Conservation (phyloP, 1,140 invertebrate genomes). For the Mya arenaria region DNA sequence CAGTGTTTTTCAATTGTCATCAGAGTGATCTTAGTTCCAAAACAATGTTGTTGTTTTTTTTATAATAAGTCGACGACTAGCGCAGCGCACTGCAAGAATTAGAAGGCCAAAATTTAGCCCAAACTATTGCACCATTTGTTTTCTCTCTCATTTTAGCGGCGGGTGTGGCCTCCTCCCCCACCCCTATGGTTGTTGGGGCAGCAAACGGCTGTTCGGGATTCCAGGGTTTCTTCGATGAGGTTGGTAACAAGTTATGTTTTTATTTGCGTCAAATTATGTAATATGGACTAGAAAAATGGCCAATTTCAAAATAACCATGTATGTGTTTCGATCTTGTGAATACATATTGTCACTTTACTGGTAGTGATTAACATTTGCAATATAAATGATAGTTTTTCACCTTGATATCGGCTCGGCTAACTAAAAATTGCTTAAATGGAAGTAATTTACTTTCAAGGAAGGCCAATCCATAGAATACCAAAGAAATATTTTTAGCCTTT, state of each 20-base stretch:
- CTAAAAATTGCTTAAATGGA: no score
- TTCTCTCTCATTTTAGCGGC: conserved; percentile 20
- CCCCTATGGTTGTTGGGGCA: conserved; percentile 45
- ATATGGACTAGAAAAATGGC: background rate
- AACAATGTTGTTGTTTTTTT: no score
- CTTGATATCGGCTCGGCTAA: no score
- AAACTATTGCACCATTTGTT: no score
- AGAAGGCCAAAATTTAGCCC: no score
- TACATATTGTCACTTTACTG: background rate
- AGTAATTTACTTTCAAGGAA: no score
- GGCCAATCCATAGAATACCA: background rate
- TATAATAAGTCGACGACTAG: no score
- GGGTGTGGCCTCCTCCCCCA: conserved; percentile 36
- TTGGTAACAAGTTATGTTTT: background rate
- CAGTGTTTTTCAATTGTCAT: no score
- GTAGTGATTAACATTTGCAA: no score
- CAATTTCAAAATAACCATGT: background rate
- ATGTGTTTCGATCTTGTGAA: background rate
- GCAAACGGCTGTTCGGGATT: conserved; percentile 41
- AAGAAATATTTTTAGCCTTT: background rate
- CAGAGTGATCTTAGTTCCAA: no score
- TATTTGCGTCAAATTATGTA: background rate
- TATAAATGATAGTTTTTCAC: no score
- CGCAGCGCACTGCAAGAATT: no score
- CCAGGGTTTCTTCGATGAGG: conserved; percentile 51